Percentiles rank a stretch among this genome's conserved stretches.
Evolutionary conservation across 1,140 invertebrate genomes (phyloP).

Genomic region (Trialeurodes vaporariorum): DNA sequence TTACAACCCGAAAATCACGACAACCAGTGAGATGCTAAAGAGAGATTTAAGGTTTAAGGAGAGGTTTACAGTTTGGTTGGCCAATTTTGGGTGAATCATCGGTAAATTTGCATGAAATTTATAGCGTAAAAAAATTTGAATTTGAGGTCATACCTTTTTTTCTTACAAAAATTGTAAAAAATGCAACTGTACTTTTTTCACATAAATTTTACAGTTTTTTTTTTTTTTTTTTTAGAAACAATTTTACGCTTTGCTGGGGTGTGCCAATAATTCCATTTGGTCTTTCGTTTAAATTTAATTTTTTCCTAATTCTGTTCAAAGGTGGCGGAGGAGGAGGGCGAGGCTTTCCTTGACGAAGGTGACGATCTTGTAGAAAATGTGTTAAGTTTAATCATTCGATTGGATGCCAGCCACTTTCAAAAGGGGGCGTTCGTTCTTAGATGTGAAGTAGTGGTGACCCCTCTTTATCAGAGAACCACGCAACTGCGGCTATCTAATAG

Average conservation of each 20-base stretch:
- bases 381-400: neutral
- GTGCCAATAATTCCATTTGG: too few relatives aligned
- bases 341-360: neutral
- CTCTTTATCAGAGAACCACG: neutral
- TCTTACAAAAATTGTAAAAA: too few relatives aligned
- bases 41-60: too few relatives aligned
- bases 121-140: too few relatives aligned
- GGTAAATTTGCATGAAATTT: too few relatives aligned
- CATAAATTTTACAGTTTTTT: neutral
- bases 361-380: neutral
- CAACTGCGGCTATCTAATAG: neutral
- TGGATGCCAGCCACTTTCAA: neutral
- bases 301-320: neutral
- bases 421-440: neutral
- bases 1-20: too few relatives aligned
- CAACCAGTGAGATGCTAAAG: too few relatives aligned
- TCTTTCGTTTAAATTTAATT: neutral
- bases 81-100: too few relatives aligned
- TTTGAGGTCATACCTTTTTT: too few relatives aligned
- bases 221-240: neutral
- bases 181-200: neutral
- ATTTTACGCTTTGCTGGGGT: too few relatives aligned
- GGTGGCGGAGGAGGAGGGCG: neutral
- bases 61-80: too few relatives aligned
- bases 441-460: neutral